Evolutionary conservation across 2,797 vertebrate genomes (phyloP).

Genomic region (Sebastes minor): DNA sequence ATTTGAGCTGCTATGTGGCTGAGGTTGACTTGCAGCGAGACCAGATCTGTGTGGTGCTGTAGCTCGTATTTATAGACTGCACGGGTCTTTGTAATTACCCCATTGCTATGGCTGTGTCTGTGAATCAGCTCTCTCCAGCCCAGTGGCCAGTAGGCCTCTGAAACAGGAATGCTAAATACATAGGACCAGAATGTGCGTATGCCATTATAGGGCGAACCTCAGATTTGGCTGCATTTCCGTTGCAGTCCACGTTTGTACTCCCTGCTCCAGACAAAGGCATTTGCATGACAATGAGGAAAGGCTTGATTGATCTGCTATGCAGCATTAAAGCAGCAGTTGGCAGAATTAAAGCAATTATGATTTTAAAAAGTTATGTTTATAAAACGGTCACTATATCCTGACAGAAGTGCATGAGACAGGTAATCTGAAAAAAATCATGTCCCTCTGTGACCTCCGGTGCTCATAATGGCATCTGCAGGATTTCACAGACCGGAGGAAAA

Average conservation of each 20-base stretch:
- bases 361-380: no score
- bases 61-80: conserved; percentile 74
- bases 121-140: conserved; percentile 57
- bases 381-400: no score
- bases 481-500: no score
- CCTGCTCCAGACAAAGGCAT: conserved; percentile 5
- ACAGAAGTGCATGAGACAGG: no score
- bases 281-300: conserved; percentile 14
- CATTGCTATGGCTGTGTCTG: conserved; percentile 56
- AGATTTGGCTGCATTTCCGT: conserved; percentile 42
- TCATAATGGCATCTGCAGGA: no score
- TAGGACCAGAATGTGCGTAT: conserved; percentile 62
- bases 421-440: no score
- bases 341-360: no score
- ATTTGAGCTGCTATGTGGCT: conserved; percentile 25
- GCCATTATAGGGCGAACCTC: conserved; percentile 62
- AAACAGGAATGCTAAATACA: conserved; percentile 81
- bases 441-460: no score
- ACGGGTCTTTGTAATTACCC: conserved; percentile 73
- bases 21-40: conserved; percentile 26
- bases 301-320: background rate
- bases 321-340: background rate
- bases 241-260: conserved; percentile 37
- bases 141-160: conserved; percentile 52
- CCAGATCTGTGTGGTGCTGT: conserved; percentile 38